phyloP scores from a whole-genome alignment of 2,113 vertebrate species.

The Antigone vipio region DNA sequence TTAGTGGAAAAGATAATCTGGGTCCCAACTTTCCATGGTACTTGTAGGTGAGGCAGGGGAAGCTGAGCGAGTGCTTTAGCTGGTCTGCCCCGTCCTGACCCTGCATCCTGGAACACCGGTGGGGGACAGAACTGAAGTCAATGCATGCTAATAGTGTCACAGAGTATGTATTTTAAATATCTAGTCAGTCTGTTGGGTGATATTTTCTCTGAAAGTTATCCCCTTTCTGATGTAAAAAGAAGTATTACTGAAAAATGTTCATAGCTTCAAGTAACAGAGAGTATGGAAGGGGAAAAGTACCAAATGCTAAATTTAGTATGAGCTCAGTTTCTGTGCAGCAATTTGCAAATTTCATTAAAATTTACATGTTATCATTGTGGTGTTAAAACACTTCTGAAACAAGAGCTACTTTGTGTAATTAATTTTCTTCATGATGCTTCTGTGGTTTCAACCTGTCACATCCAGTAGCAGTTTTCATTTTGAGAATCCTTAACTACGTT shows the following conservation, averaged over 20 bases:
- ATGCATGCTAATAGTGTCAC: neutral
- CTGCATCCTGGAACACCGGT: fast-evolving
- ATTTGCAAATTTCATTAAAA: slow-evolving; percentile 44
- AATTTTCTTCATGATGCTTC: slow-evolving; percentile 51
- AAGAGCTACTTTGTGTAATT: slow-evolving; percentile 61
- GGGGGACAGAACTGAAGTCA: neutral
- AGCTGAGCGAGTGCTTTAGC: neutral
- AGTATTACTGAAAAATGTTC: slow-evolving; percentile 10
- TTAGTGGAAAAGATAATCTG: neutral
- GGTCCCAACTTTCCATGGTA: neutral
- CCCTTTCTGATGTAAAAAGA: neutral
- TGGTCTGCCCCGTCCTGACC: neutral
- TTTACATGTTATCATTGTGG: neutral
- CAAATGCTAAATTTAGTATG: slow-evolving; percentile 19
- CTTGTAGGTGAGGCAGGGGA: neutral
- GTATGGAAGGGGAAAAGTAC: neutral
- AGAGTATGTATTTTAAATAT: neutral
- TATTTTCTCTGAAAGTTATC: neutral
- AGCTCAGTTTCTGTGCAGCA: slow-evolving; percentile 19
- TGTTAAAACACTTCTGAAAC: slow-evolving; percentile 47
- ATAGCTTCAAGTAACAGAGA: neutral
- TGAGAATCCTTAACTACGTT: slow-evolving; percentile 66
- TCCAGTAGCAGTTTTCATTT: slow-evolving; percentile 62
- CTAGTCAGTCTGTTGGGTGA: neutral
- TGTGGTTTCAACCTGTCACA: slow-evolving; percentile 64